Evolutionary conservation across 2,113 vertebrate species (phyloP), one percentile per base, ranked within the genome.

Genomic region (Nycticebus coucang): DNA sequence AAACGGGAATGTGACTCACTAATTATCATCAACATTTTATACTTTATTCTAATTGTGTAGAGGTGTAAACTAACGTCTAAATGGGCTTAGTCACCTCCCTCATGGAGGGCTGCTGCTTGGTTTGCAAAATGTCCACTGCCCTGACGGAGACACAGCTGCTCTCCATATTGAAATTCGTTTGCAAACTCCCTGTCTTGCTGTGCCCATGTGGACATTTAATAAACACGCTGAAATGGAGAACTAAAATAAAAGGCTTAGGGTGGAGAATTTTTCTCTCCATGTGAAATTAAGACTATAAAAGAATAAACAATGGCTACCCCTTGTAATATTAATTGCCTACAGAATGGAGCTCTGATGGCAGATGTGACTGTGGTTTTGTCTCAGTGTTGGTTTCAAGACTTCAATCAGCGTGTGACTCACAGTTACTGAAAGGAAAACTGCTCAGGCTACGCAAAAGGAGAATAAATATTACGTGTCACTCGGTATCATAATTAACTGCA

Each of bases 401-500:
- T 98, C 98, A 98, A 93, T 98, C 98, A 98, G 97, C 4, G 91
- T 21, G 97, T 97, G 98, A 98, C 98, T 98, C 97, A 97, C 89
- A 96, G 96, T 97, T 93, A 97, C 90, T 95, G 98, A 98, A 96
- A 97, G 97, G 97, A 97, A 98, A 97, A 98, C 97, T 94, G 93
- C 96, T 97, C 97, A 55, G 97, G 97, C 97, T 97, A 93, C 89
- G 95, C 89, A 91, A 97, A 95, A 94, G 97, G 96, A 97, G 97
- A 97, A 96, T 97, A 98, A 98, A 98, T 98, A 98, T 98, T 97
- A 96, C 94, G 97, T 98, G 98, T 98, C 98, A 97, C 98, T 98
- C 95, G 97, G 97, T 97, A 98, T 98, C 97, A 96, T 98, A 98
- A 98, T 98, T 98, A 98, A 98, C 98, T 97, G 97, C 98, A 96